Base-by-base conservation (phyloP, 2,888 invertebrate genomes). In the Cancer borealis region DNA sequence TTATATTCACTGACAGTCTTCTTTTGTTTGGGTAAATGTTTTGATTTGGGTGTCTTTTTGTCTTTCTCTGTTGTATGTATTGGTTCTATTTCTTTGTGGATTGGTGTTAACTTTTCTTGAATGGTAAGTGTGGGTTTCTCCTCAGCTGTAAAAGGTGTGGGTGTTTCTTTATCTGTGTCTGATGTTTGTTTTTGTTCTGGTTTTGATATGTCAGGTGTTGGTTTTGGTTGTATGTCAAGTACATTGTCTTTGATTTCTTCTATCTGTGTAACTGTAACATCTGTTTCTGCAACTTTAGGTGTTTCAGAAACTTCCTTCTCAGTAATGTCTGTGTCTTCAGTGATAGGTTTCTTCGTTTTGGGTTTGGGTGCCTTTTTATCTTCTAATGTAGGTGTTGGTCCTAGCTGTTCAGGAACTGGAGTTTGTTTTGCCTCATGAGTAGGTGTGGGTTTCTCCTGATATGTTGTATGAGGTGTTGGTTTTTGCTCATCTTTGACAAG, bases 21-120 rank as follows among this genome's bases (percentile, higher is more conserved):
- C 84, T 84, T 84, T 84, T 30, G 12, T 84, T 84, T 84, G 39
- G 84, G 84, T 84, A 39, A 39, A 39, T 3, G 84, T 84, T 84
- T 84, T 2, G 14, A 4, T 84, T 84, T 84, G 10, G 39, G 84
- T 84, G 84, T 84, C 84, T 84, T 84, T 84, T 84, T 84, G 12
- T 84, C 39, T 39, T 84, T 39, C 84, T 84, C 39, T 14, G 39
- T 84, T 39, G 30, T 39, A 6, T 0, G 39, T 84, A 73, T 73
- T 49, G 94, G 92, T 92, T 92, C 92, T 45, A 45, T 66, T 47
- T 66, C 45, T 26, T 73, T n/a, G 26, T n/a, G 73, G 8, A 26
- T 26, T 10, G 73, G 73, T 73, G 73, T 73, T 73, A 5, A 8
- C 26, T 73, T 73, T 73, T 73, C 73, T 10, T 73, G n/a, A 73